Evolutionary conservation across 2,888 invertebrate species (phyloP).

Genomic region (Achlya flavicornis): DNA sequence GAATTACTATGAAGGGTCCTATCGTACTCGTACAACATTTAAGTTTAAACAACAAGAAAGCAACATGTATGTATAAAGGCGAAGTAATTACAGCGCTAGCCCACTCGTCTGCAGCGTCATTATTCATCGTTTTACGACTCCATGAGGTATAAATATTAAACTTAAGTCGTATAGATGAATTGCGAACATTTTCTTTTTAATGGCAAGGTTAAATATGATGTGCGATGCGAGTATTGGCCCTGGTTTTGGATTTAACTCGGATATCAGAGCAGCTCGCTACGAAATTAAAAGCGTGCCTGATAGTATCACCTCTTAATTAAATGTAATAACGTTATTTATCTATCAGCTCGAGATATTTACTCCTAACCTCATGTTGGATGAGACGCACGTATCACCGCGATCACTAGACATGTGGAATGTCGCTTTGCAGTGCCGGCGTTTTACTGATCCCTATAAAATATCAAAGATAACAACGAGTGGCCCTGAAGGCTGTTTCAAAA

Average conservation of each 20-base stretch:
- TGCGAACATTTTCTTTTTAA: conserved; percentile 84
- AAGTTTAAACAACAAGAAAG: conserved; percentile 78
- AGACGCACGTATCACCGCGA: conserved; percentile 45
- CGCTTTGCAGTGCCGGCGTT: conserved; percentile 78
- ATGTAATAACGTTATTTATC: conserved; percentile 70
- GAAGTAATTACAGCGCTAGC: conserved; percentile 81
- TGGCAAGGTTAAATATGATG: conserved; percentile 80
- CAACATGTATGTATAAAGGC: conserved; percentile 75
- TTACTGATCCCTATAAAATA: conserved; percentile 83
- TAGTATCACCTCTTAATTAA: conserved; percentile 77
- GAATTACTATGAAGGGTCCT: conserved; percentile 60
- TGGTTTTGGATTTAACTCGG: conserved; percentile 64
- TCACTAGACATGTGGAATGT: conserved; percentile 67
- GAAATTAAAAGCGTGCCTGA: conserved; percentile 62
- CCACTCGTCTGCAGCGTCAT: conserved; percentile 80
- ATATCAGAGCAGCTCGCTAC: conserved; percentile 57
- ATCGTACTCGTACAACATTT: conserved; percentile 72
- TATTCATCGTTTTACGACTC: conserved; percentile 83
- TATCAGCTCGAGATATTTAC: conserved; percentile 50
- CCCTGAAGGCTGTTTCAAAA: conserved; percentile 66
- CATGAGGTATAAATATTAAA: conserved; percentile 83
- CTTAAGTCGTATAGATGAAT: conserved; percentile 81
- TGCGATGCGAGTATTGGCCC: conserved; percentile 70
- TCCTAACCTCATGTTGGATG: conserved; percentile 38
- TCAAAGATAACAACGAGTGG: conserved; percentile 81